These are phyloP conservation scores for Crocidura indochinensis DNA, from an alignment of 2,797 vertebrate genomes.

Conservation along the genomic window DNA sequence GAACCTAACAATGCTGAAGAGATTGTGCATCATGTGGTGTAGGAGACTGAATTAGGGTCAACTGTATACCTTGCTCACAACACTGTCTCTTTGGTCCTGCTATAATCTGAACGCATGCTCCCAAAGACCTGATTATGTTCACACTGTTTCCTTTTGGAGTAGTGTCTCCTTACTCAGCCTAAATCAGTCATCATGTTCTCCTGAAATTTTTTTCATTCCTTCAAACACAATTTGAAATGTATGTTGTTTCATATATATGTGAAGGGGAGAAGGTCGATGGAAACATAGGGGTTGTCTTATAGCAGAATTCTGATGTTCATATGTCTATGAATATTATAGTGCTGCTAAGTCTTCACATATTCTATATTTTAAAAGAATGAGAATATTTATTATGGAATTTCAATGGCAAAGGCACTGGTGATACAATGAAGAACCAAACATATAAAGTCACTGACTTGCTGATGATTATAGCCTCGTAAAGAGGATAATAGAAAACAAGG, in stretches of 20 bases:
- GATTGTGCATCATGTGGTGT: no score
- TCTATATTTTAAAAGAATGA: conserved; percentile 15
- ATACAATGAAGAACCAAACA: not conserved
- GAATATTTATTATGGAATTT: not conserved
- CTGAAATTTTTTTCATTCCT: conserved; percentile 40
- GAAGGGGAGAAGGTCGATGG: not conserved
- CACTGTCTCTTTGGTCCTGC: no score
- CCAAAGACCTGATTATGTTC: not conserved
- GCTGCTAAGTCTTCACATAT: not conserved
- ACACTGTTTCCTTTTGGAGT: not conserved
- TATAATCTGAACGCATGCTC: not conserved
- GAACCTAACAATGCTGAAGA: no score
- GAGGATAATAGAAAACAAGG: not conserved
- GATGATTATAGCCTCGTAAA: not conserved
- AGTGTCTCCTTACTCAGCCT: not conserved
- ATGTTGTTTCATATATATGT: not conserved
- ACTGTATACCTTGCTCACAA: no score
- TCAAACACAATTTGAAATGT: conserved; percentile 38
- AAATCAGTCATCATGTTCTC: not conserved
- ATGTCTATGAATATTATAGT: no score
- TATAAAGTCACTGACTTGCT: not conserved
- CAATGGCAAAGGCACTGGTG: not conserved
- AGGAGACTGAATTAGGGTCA: no score
- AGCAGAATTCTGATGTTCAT: not conserved
- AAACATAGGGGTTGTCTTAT: not conserved